Evolutionary conservation across 2,113 vertebrate species (phyloP), one percentile per base, ranked within the genome.

Genomic region (Phalacrocorax brasilianus): DNA sequence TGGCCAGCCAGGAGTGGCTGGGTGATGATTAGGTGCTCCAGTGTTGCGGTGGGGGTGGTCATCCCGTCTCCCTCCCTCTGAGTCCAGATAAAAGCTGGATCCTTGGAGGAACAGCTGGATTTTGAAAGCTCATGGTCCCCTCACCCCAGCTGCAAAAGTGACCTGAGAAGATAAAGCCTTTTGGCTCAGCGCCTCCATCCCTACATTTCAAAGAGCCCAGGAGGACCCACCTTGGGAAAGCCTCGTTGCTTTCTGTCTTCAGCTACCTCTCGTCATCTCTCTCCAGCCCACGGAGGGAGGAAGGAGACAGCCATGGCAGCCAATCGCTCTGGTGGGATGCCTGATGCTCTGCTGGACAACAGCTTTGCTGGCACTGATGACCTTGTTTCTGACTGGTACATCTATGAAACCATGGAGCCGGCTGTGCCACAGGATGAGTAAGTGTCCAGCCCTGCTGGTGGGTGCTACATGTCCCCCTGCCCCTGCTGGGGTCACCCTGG

Each of bases 361-460:
- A 50, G 94, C 35, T 71, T 95, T 3, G 63, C 12, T 11, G 78
- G 35, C 14, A 5, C 80, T 0, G 94, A 95, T 0, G 91, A 96
- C 4, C 67, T 97, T 1, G 28, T 28, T 23, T 94, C 94, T 0
- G 95, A 97, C 95, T 98, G 98, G 98, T 98, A 98, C 92, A 96
- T 98, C 23, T 97, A 98, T 0, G 98, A 98, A 27, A 52, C 96
- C 40, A 10, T 49, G 18, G 97, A 91, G 2, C 14, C 47, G 0
- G 67, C 95, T 0, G 8, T 47, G 24, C 17, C 74, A 1, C 84
- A 56, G 3, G 95, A 97, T 1, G 81, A 96, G 98, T 98, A 81
- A 98, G 98, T 98, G 91, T 3, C 80, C 50, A 35, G 17, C 44
- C 47, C 26, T 1, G 0, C 78, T 14, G 11, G 10, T 0, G 30